Evolutionary conservation across 2,113 vertebrate genomes (phyloP).

Genomic region (Sitta europaea): DNA sequence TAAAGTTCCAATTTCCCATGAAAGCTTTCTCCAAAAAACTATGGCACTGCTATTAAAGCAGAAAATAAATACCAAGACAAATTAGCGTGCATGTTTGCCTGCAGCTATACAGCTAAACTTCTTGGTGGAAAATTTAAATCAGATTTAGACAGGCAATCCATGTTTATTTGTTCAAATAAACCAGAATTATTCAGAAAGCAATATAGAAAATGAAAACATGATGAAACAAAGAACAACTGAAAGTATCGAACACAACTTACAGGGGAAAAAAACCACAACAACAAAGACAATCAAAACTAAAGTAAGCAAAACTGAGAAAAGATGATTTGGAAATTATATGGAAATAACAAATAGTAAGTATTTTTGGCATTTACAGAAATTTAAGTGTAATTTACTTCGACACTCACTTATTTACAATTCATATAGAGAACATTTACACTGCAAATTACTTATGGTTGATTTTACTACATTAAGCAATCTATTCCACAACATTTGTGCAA

Average conservation of each 20-base stretch:
- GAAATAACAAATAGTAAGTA: neutral
- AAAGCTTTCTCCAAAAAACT: neutral
- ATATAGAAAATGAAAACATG: neutral
- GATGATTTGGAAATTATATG: neutral
- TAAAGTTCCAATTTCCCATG: neutral
- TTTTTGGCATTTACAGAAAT: neutral
- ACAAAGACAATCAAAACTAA: neutral
- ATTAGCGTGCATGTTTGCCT: neutral
- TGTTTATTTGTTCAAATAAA: conserved; percentile 1
- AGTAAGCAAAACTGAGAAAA: neutral
- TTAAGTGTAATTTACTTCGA: neutral
- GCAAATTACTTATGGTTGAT: neutral
- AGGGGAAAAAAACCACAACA: neutral
- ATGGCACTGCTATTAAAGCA: neutral
- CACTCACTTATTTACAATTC: neutral
- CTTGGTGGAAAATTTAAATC: neutral
- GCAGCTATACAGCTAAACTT: neutral
- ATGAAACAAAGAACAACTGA: neutral
- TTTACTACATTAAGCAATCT: neutral
- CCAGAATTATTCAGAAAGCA: neutral
- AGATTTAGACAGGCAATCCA: neutral
- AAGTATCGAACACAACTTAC: neutral
- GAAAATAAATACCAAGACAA: neutral
- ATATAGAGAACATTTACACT: neutral
- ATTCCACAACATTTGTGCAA: neutral